Evolutionary conservation across 2,888 invertebrate genomes (phyloP), one percentile per base, ranked within the genome.

Genomic region (Dimorphilus gyrociliatus): DNA sequence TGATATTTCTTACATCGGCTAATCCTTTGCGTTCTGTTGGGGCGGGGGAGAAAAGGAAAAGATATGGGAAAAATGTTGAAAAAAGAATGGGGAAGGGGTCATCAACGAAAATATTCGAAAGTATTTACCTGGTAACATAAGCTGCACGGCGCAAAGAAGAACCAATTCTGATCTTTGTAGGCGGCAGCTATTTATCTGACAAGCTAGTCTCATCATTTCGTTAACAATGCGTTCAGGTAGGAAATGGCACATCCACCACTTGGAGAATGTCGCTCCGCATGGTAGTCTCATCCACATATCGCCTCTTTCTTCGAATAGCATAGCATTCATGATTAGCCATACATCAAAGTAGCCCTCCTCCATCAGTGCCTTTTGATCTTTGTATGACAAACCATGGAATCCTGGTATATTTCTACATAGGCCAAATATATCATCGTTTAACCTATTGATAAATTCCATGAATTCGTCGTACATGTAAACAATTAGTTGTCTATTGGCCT

Each of bases 281-380:
- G 42, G 37, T 15, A 55, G 30, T 15, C 43, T 38, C 28, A 52
- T 33, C 30, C 47, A 46, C 8, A 41, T 40, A 23, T 51, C 45
- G 1, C 45, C 46, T n/a, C n/a, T n/a, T 15, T 46, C 38, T 3
- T 33, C 25, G 32, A 52, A 46, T 34, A 53, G 46, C 14, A 45
- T 44, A 14, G 47, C 37, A 30, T 38, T 35, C n/a, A 44, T 42
- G 16, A 53, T 30, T 51, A 53, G 42, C 54, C 54, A 55, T 4
- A 55, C 40, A 27, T 50, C 48, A 32, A 51, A 48, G 33, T 50
- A 55, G 4, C 47, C 49, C 6, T 39, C 38, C 26, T 50, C 45
- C 27, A 47, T 35, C 17, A 55, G 34, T 3, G 38, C 29, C 19
- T 41, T 39, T 31, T 43, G 42, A 28, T 53, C 51, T 4, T 34